Evolutionary conservation across 2,888 invertebrate genomes (phyloP).

Genomic region (Formica aserva): DNA sequence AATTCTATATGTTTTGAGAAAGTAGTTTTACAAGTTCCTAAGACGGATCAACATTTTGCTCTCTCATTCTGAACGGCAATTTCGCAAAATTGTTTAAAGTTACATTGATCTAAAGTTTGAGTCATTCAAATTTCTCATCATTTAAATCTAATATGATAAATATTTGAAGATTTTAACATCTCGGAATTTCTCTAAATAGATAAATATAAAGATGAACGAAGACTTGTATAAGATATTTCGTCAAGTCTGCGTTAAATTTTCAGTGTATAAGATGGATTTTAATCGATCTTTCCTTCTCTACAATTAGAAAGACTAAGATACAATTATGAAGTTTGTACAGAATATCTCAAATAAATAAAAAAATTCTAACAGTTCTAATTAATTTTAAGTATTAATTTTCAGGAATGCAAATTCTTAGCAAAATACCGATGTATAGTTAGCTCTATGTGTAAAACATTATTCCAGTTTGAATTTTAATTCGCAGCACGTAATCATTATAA

Average conservation of each 20-base stretch:
- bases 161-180: constrained; percentile 6
- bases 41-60: constrained; percentile 2
- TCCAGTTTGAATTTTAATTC: not conserved
- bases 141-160: constrained; percentile 26
- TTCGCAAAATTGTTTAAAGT: not conserved
- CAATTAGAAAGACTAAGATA: not conserved
- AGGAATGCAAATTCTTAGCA: not conserved
- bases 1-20: constrained; percentile 5
- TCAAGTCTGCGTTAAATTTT: constrained; percentile 6
- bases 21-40: constrained; percentile 14
- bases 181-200: constrained; percentile 1
- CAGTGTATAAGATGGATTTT: not conserved
- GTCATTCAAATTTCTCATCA: constrained; percentile 1
- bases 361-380: not conserved
- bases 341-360: not conserved
- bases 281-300: not conserved
- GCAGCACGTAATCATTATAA: not conserved
- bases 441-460: not conserved
- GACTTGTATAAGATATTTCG: constrained; percentile 3
- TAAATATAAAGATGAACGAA: constrained; percentile 17
- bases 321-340: not conserved
- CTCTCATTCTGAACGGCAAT: not conserved
- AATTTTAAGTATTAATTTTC: not conserved
- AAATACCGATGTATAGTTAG: not conserved
- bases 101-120: not conserved